Percentiles rank a stretch among this genome's conserved stretches.
These are phyloP conservation scores for Aramus guarauna DNA, from an alignment of 2,113 vertebrate species.

Conservation along the genomic window DNA sequence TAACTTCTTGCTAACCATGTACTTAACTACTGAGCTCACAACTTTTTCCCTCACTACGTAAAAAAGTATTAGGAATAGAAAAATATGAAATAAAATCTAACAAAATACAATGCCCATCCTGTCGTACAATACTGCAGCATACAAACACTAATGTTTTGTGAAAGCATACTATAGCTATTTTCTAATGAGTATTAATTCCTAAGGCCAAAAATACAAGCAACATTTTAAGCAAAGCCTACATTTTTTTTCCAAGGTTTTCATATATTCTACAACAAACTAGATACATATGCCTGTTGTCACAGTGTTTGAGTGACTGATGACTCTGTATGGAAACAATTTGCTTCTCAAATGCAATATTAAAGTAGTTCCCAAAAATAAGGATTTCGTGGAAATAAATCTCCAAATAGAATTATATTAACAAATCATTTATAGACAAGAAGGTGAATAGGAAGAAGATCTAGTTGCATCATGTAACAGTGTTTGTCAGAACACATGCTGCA, in stretches of 20 bases:
- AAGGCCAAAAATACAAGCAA: neutral
- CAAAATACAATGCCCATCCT: neutral
- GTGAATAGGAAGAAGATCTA: neutral
- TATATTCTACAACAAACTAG: neutral
- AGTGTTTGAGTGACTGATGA: neutral
- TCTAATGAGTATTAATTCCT: neutral
- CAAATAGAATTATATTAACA: neutral
- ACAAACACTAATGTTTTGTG: neutral
- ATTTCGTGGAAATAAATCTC: neutral
- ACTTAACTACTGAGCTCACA: neutral
- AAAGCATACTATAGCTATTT: neutral
- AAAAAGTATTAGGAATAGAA: neutral
- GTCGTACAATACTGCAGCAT: neutral
- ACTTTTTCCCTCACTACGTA: neutral
- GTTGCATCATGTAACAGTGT: neutral
- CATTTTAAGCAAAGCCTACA: neutral
- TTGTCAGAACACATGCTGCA: neutral
- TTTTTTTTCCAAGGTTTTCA: neutral
- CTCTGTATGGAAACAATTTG: neutral
- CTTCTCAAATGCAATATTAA: neutral
- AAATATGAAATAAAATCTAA: neutral
- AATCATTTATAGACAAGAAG: neutral
- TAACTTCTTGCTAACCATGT: neutral
- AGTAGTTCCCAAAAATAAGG: neutral
- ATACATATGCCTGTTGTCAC: neutral